Evolutionary conservation across 2,888 invertebrate genomes (phyloP), one percentile per base, ranked within the genome.

Genomic region (Calliopum simillimum): DNA sequence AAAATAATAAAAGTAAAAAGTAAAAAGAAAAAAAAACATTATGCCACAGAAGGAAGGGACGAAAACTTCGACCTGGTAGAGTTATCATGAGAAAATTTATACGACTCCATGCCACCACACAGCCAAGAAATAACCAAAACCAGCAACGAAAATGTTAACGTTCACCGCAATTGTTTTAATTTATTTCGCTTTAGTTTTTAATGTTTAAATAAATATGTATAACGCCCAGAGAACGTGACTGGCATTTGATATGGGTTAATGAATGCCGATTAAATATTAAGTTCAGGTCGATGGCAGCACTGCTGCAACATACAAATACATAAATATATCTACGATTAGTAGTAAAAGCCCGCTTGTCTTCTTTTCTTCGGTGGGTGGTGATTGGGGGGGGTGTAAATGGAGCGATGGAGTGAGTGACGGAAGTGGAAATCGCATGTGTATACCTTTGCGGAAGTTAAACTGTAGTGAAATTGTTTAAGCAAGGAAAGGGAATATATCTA

Each of bases 201-300:
- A 68, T 68, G 59, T 59, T 59, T 46, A 58, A 68, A 58, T 46
- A 58, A 68, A 59, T 56, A 66, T 56, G 56, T 51, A 68, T 49
- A 44, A 41, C 61, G 53, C 21, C 51, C 51, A 51, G n/a, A 43
- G 41, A 55, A 70, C 70, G 70, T 70, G 70, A 70, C 66, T 66
- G 25, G 70, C 25, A 70, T 66, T 66, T 43, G 49, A 33, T 47
- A 43, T 41, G 16, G 56, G 56, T 46, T 33, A 47, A 59, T 62
- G 23, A 68, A 61, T 47, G 68, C 49, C 56, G 68, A 68, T 68
- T 68, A 68, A 68, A 59, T 44, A 46, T 49, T n/a, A 12, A 43
- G 43, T 19, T 62, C 21, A 12, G 66, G 16, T 56, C 33, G 66
- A 56, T 66, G 51, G 53, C 65, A 44, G 41, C 4, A 16, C 49